Evolutionary conservation across 2,113 vertebrate genomes (phyloP), one percentile per base, ranked within the genome.

Genomic region (Myiagra hebetior): DNA sequence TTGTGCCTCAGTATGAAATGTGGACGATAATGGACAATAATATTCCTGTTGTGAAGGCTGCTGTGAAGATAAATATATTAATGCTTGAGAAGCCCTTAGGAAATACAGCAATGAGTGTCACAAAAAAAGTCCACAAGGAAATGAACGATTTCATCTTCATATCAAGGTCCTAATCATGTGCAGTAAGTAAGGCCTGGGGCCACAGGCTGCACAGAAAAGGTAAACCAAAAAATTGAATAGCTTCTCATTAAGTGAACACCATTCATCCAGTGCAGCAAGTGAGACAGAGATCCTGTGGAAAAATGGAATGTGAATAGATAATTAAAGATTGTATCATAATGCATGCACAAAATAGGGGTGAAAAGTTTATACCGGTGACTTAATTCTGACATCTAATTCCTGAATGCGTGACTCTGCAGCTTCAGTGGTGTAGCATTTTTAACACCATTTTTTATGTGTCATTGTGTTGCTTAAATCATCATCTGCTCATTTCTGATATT

Each of bases 61-160:
- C 78, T 79, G 64, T 75, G 60, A 96, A 92, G 83, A 94, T 89
- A 96, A 96, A 96, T 79, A 85, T n/a, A 79, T 76, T 86, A 94
- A 89, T 62, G 65, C 39, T 78, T 64, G 56, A 94, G 84, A 96
- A 93, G 44, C 83, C 93, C 90, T 92, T 67, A 75, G 93, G 91
- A 94, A 70, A 44, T 75, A 91, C 22, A 70, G 92, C 0, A 0
- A 93, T 78, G 76, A 87, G 44, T 53, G 60, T 70, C 83, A 90
- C 47, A 78, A 80, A 88, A 78, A 72, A 81, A 57, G 31, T 30
- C 62, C 28, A 50, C 0, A 5, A 87, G 92, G 80, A 96, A 94
- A 95, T 64, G 23, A 85, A 87, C 20, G 17, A 88, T 92, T 94
- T 93, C 86, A 60, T 96, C 73, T 87, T 96, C 73, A 82, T 84